Percentiles rank a stretch among this genome's conserved stretches.
phyloP scores from a whole-genome alignment of 2,888 invertebrate genomes.

The Anodontia alba region DNA sequence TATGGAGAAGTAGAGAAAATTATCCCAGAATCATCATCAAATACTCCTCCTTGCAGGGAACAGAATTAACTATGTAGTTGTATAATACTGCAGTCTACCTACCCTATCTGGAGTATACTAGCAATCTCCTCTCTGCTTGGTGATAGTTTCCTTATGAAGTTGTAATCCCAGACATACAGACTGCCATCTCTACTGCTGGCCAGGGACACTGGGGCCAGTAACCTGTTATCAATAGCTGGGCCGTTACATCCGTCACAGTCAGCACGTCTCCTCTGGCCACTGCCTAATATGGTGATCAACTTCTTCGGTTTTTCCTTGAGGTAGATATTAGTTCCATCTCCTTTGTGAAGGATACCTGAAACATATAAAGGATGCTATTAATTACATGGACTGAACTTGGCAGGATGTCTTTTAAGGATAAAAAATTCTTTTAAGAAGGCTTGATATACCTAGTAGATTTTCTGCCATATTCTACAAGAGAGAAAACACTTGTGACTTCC shows the following conservation, averaged over 20 bases:
- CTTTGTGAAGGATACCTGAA: conserved; percentile 94
- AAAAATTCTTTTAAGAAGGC: no score
- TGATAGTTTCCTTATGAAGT: conserved; percentile 87
- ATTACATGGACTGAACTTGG: no score
- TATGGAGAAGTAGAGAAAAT: no score
- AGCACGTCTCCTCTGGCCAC: conserved; percentile 90
- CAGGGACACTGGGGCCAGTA: conserved; percentile 96
- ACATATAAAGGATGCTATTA: conserved; percentile 85
- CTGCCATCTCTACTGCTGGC: conserved; percentile 98
- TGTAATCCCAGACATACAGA: conserved; percentile 98
- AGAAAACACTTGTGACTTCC: no score
- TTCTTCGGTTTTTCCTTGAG: conserved; percentile 95
- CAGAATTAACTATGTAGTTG: no score
- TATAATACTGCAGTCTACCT: no score
- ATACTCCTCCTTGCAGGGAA: no score
- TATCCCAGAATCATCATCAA: no score
- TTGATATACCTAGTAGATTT: no score
- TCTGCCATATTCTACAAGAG: no score
- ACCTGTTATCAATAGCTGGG: conserved; percentile 86
- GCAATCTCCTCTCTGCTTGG: conserved; percentile 86
- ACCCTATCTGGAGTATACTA: conserved; percentile 86
- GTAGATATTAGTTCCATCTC: conserved; percentile 97
- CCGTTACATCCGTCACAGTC: conserved; percentile 92
- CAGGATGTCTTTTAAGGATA: no score
- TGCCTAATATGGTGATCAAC: conserved; percentile 89